Evolutionary conservation across 2,888 invertebrate species (phyloP).

Genomic region (Melanophora roralis): DNA sequence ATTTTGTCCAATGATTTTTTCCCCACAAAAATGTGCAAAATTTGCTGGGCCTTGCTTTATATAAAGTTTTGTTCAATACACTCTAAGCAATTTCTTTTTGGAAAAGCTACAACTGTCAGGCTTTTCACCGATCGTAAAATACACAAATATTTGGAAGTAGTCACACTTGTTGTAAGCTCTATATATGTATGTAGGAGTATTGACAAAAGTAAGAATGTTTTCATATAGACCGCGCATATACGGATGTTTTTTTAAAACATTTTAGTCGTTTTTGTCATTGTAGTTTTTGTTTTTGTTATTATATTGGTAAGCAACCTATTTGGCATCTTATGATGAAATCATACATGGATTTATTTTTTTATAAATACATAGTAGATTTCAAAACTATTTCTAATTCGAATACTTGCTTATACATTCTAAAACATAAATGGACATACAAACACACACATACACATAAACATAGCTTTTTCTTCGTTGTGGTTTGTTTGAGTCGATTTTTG

Average conservation of each 20-base stretch:
- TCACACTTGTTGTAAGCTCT: constrained; percentile 8
- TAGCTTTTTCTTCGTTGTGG: constrained; percentile 52
- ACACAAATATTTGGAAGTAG: constrained; percentile 7
- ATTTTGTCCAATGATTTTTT: no score
- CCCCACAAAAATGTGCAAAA: no score
- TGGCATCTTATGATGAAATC: constrained; percentile 54
- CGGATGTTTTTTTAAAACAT: no score
- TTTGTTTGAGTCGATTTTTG: constrained; percentile 62
- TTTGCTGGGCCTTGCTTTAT: constrained; percentile 12
- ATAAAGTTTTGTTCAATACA: constrained; percentile 35
- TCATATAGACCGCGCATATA: no score
- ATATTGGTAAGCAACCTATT: constrained; percentile 61
- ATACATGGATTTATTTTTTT: constrained; percentile 50
- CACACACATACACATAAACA: not conserved
- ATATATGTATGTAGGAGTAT: no score
- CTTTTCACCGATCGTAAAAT: constrained; percentile 27
- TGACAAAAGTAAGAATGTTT: no score
- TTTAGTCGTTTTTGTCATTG: constrained; percentile 17
- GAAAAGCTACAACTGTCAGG: constrained; percentile 34
- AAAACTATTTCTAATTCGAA: no score
- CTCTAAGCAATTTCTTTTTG: constrained; percentile 35
- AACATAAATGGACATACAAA: not conserved
- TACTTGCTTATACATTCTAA: no score
- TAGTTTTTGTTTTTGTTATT: constrained; percentile 33
- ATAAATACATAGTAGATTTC: constrained; percentile 41